A percentile compares a stretch with the other conserved stretches of the same genome.
These are phyloP conservation scores for Hypotaenidia okinawae DNA, from an alignment of 2,797 vertebrate genomes.

Conservation along the genomic window DNA sequence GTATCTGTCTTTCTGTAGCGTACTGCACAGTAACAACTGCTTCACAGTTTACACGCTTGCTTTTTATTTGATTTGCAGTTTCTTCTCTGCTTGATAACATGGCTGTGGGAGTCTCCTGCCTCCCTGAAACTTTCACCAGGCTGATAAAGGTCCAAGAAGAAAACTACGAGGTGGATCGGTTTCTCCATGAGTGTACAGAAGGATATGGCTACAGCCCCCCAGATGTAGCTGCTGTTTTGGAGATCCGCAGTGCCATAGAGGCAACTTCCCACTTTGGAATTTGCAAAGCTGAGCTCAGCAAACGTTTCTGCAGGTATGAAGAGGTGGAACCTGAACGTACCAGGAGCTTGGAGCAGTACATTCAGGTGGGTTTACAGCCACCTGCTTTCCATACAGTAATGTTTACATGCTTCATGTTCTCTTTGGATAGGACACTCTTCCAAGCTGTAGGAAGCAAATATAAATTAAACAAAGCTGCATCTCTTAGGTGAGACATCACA, in stretches of 20 bases:
- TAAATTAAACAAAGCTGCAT: background rate
- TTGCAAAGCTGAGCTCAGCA: slow-evolving; percentile 74
- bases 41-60: background rate
- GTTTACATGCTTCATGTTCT: background rate
- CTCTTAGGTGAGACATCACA: background rate
- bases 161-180: background rate
- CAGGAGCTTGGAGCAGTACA: slow-evolving; percentile 82
- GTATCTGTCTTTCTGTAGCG: background rate
- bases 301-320: slow-evolving; percentile 72
- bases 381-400: background rate
- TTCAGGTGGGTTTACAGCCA: slow-evolving; percentile 77
- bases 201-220: slow-evolving; percentile 71
- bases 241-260: slow-evolving; percentile 78
- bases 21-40: background rate
- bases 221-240: slow-evolving; percentile 76
- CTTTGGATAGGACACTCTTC: background rate
- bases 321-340: slow-evolving; percentile 62
- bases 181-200: slow-evolving; percentile 60
- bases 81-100: slow-evolving; percentile 60
- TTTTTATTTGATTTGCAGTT: slow-evolving; percentile 36
- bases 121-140: slow-evolving; percentile 78
- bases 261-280: slow-evolving; percentile 80
- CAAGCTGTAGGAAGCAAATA: background rate
- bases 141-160: slow-evolving; percentile 63
- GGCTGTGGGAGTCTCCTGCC: slow-evolving; percentile 67